A percentile compares a stretch with the other conserved stretches of the same genome.
Evolutionary conservation across 1,140 invertebrate species (phyloP).

Genomic region (Drosophila rufa): DNA sequence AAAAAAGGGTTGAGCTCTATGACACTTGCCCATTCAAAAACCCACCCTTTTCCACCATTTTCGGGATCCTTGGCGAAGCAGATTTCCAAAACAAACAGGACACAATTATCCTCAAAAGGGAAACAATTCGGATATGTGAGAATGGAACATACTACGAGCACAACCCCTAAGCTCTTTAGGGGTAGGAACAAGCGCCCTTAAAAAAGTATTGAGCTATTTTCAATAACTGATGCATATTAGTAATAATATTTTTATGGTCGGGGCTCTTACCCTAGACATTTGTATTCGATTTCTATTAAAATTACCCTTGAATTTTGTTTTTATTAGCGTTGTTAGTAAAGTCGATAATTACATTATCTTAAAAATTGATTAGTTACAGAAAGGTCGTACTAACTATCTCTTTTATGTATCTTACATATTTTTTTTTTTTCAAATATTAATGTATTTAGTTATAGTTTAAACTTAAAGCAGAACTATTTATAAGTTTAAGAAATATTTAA

Average conservation of each 20-base stretch:
- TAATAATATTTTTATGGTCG: not conserved
- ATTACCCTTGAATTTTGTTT: no score
- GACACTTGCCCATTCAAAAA: constrained; percentile 23
- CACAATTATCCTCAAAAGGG: constrained; percentile 63
- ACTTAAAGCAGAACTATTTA: no score
- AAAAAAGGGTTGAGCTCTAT: constrained; percentile 57
- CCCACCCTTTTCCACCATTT: constrained; percentile 61
- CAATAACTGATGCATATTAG: not conserved
- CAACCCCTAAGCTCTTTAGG: constrained; percentile 62
- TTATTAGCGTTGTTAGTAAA: no score
- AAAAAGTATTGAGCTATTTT: not conserved
- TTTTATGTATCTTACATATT: no score
- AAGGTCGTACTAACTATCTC: no score
- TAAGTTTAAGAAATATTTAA: no score
- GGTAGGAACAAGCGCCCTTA: constrained; percentile 11
- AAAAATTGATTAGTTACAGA: no score
- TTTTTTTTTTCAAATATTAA: no score
- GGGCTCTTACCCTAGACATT: no score
- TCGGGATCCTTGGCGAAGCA: constrained; percentile 13
- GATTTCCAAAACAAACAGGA: constrained; percentile 50
- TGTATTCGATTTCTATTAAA: no score
- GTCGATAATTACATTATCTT: no score
- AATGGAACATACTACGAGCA: constrained; percentile 3
- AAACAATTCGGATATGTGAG: constrained; percentile 10
- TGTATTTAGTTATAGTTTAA: no score